Evolutionary conservation across 2,113 vertebrate species (phyloP).

Genomic region (Perca fluviatilis): DNA sequence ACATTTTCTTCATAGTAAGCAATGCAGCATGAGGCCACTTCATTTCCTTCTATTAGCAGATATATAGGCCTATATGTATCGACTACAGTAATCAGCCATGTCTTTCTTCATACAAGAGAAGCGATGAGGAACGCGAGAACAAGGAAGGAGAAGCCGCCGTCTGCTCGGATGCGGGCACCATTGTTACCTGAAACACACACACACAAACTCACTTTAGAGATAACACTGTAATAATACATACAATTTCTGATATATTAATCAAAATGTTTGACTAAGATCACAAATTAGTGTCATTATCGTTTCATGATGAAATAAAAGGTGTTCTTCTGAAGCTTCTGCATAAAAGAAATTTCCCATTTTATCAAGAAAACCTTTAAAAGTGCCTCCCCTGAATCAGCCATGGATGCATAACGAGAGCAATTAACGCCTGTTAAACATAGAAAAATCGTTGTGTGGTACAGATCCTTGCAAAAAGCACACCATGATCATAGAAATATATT

Average conservation of each 20-base stretch:
- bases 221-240: neutral
- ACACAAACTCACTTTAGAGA: slow-evolving; percentile 10
- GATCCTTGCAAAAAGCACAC: too few species aligned
- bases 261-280: neutral
- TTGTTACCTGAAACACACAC: slow-evolving; percentile 41
- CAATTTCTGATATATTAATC: neutral
- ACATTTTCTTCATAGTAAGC: neutral
- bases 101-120: slow-evolving; percentile 32
- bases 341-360: neutral
- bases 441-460: too few species aligned
- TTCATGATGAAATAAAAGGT: neutral
- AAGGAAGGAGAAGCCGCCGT: slow-evolving; percentile 42
- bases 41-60: neutral
- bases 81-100: neutral
- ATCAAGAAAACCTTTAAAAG: neutral
- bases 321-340: neutral
- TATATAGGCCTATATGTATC: neutral
- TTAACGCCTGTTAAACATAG: too few species aligned
- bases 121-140: slow-evolving; percentile 46
- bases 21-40: neutral
- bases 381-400: too few species aligned
- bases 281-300: neutral
- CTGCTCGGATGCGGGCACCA: slow-evolving; percentile 20
- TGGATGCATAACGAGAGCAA: too few species aligned
- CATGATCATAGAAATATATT: too few species aligned